phyloP scores from a whole-genome alignment of 2,797 vertebrate genomes.

The Acanthiza pusilla region DNA sequence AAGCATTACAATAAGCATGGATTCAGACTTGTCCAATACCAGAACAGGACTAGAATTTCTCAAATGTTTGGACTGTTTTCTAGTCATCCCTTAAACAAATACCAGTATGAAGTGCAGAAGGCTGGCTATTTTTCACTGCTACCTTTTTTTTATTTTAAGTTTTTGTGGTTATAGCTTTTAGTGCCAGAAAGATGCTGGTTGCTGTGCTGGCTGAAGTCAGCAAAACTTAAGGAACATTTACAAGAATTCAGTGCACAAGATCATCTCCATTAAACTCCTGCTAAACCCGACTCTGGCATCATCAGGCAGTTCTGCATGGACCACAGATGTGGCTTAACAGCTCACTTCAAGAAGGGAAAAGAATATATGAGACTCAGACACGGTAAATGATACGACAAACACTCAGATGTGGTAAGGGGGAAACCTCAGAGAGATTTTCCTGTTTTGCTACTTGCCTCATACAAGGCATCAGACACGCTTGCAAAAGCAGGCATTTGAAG shows the following conservation, averaged over 20 bases:
- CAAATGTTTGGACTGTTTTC: background rate
- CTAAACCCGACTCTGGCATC: background rate
- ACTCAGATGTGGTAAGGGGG: background rate
- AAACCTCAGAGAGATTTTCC: background rate
- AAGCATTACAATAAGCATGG: background rate
- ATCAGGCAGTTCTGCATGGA: background rate
- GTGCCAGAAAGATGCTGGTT: background rate
- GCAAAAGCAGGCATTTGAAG: background rate
- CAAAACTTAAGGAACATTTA: constrained; percentile 14
- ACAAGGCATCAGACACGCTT: background rate
- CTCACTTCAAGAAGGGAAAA: background rate
- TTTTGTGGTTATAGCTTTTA: background rate
- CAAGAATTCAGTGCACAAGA: background rate
- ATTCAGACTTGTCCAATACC: background rate
- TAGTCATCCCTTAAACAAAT: background rate
- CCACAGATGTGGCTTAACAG: background rate
- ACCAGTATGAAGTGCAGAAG: background rate
- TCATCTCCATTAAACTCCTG: background rate
- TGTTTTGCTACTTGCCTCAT: background rate
- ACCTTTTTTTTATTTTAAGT: background rate
- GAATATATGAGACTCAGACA: background rate
- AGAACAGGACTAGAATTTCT: background rate
- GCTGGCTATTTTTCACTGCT: background rate
- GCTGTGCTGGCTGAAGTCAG: background rate
- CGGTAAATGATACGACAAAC: background rate